Conservation (phyloP, 1,140 invertebrate species). For the Meloidogyne hapla region DNA sequence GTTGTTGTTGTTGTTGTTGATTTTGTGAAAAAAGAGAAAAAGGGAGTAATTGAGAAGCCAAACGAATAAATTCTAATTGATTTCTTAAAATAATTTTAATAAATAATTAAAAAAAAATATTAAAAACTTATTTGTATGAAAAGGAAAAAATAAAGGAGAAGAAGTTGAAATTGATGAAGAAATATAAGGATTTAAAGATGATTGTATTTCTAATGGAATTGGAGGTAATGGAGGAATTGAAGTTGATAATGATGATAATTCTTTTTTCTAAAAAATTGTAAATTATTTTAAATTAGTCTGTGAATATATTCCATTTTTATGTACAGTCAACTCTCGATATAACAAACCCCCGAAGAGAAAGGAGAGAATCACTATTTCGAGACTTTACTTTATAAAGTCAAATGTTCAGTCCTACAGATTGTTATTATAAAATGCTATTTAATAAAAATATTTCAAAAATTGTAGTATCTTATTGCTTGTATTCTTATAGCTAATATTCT, state of each 20-base stretch:
- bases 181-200: not conserved
- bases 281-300: too few species aligned
- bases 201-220: not conserved
- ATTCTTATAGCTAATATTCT: too few species aligned
- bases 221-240: not conserved
- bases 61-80: constrained; percentile 19
- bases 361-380: too few species aligned
- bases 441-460: too few species aligned
- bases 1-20: constrained; percentile 1
- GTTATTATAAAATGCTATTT: too few species aligned
- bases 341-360: too few species aligned
- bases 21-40: constrained; percentile 21
- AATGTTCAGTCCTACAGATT: too few species aligned
- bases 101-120: not conserved
- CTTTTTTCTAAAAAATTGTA: too few species aligned
- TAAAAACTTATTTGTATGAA: not conserved
- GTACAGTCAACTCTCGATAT: too few species aligned
- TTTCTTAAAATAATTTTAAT: not conserved
- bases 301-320: too few species aligned
- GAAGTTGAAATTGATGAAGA: not conserved
- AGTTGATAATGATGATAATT: not conserved
- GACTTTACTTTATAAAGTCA: too few species aligned
- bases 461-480: too few species aligned
- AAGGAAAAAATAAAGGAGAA: not conserved
- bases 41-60: constrained; percentile 21